These are phyloP conservation scores for Myocastor coypus DNA, from an alignment of 2,113 vertebrate genomes.

Conservation along the genomic window DNA sequence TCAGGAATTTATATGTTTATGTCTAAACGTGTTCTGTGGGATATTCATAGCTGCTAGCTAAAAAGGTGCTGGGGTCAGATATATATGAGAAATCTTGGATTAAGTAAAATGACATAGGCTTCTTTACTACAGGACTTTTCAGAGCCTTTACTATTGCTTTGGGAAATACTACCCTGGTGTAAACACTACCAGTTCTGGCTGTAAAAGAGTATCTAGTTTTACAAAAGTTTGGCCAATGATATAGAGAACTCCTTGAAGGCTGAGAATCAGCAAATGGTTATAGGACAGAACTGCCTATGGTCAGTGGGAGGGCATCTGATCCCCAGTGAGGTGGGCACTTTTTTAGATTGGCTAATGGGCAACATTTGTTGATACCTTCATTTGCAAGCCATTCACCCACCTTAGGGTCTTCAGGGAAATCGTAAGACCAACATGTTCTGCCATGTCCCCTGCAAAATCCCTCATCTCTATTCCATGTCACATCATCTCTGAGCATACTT, in stretches of 20 bases:
- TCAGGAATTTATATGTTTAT: conserved; percentile 64
- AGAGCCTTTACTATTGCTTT: conserved; percentile 65
- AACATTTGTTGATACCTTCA: background rate
- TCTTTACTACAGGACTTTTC: conserved; percentile 69
- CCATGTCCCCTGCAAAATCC: background rate
- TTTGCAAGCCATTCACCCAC: background rate
- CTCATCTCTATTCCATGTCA: background rate
- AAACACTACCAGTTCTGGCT: conserved; percentile 41
- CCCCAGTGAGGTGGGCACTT: background rate
- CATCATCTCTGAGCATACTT: background rate
- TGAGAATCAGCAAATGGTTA: background rate
- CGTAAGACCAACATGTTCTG: background rate
- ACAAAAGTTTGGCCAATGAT: background rate
- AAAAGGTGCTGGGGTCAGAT: conserved; percentile 63
- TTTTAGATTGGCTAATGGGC: background rate
- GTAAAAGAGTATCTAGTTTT: background rate
- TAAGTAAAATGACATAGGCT: conserved; percentile 66
- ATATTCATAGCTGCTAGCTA: conserved; percentile 65
- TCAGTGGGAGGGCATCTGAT: background rate
- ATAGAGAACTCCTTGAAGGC: conserved; percentile 27
- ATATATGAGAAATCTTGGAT: conserved; percentile 54
- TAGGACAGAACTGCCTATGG: background rate
- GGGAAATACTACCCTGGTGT: background rate
- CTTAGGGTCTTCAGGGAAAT: background rate
- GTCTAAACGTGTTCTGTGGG: conserved; percentile 20